These are phyloP conservation scores for Sylvilagus floridanus DNA, from an alignment of 2,797 vertebrate species.

Conservation along the genomic window DNA sequence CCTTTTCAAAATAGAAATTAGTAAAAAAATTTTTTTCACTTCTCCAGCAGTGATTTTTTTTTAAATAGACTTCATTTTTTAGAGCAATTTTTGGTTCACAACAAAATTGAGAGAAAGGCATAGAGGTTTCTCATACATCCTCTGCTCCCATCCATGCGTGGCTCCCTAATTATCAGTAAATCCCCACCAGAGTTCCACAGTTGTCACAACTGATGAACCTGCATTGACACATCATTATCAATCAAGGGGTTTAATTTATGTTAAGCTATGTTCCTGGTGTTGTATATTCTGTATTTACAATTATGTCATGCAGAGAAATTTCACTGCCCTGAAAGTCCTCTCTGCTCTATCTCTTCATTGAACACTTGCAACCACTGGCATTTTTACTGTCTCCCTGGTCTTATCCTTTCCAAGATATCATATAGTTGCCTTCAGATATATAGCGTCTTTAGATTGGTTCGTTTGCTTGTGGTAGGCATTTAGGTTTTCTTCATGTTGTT, in stretches of 20 bases:
- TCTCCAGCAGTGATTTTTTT: not conserved
- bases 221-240: not conserved
- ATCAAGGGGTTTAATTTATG: not conserved
- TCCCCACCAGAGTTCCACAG: not conserved
- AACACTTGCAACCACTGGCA: not conserved
- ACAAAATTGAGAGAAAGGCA: not conserved
- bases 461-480: not conserved
- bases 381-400: not conserved
- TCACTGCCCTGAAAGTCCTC: not conserved
- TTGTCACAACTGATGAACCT: not conserved
- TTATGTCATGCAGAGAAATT: not conserved
- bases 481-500: not conserved
- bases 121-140: not conserved
- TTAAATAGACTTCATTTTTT: not conserved
- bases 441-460: not conserved
- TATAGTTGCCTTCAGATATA: too few relatives aligned
- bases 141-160: too few relatives aligned
- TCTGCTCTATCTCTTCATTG: not conserved
- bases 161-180: not conserved
- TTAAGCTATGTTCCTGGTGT: not conserved
- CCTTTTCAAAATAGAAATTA: slow-evolving; percentile 4
- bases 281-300: not conserved
- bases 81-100: not conserved
- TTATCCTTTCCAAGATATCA: too few relatives aligned
- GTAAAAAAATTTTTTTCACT: not conserved